These are phyloP conservation scores for Phymanthus crucifer DNA, from an alignment of 92 coral and sea anemone genomes.

Conservation along the genomic window DNA sequence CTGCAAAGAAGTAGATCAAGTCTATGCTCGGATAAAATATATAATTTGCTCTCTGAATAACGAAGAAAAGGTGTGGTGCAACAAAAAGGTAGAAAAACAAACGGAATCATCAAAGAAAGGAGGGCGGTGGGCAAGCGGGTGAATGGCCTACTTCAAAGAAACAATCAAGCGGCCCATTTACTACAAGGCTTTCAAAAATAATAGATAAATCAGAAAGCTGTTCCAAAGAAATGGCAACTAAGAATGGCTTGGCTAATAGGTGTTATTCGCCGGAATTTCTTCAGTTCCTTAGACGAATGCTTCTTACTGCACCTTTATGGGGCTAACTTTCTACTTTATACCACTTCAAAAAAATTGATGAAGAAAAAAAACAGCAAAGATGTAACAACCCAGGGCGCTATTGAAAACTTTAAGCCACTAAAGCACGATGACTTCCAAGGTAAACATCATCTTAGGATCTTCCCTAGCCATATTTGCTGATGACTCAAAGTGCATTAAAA, in stretches of 20 bases:
- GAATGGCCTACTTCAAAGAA: not conserved
- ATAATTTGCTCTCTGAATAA: conserved; percentile 20
- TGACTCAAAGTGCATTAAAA: not conserved
- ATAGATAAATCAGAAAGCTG: not conserved
- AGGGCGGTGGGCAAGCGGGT: not conserved
- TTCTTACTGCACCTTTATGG: conserved; percentile 25
- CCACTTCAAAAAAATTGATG: conserved; percentile 1
- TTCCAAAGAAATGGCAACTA: not conserved
- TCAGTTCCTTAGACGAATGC: not conserved
- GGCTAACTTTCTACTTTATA: conserved; percentile 17
- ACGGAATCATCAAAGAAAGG: not conserved
- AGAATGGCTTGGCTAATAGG: not conserved
- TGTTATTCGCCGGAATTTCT: conserved; percentile 18
- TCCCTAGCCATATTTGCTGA: no score
- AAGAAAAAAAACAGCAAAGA: not conserved
- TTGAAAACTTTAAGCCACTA: conserved; percentile 27
- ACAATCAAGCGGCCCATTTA: conserved; percentile 4
- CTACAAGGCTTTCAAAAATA: not conserved
- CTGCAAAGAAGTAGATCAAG: not conserved
- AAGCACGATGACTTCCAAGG: conserved; percentile 38
- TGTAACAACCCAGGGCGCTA: conserved; percentile 41
- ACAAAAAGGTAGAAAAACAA: not conserved
- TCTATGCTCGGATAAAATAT: conserved; percentile 1
- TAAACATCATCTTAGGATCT: conserved; percentile 29
- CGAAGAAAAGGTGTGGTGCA: not conserved